Evolutionary conservation across 2,888 invertebrate genomes (phyloP).

Genomic region (Petrophora chlorosata): DNA sequence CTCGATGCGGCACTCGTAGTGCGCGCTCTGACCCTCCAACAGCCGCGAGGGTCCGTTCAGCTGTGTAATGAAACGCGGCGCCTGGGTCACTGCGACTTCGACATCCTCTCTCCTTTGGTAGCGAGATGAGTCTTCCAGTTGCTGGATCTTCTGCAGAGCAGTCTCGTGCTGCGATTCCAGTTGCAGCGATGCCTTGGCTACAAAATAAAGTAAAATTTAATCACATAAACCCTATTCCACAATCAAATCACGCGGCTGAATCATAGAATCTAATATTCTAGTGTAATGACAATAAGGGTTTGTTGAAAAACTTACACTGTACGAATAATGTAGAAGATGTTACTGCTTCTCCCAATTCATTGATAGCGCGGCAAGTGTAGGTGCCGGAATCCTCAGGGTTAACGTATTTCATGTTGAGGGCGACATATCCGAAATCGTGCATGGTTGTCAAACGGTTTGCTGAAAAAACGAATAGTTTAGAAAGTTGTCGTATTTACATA

Average conservation of each 20-base stretch:
- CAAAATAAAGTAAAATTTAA: background rate
- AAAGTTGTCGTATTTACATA: too few relatives aligned
- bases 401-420: constrained; percentile 96
- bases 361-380: constrained; percentile 96
- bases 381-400: constrained; percentile 98
- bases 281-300: background rate
- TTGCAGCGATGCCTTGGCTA: constrained; percentile 94
- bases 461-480: too few relatives aligned
- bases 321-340: constrained; percentile 96
- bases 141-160: constrained; percentile 93
- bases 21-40: constrained; percentile 94
- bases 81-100: constrained; percentile 90
- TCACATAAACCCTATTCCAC: background rate
- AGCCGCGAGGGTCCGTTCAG: constrained; percentile 93
- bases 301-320: constrained; percentile 86
- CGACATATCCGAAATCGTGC: constrained; percentile 99
- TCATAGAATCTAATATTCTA: too few relatives aligned
- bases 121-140: constrained; percentile 91
- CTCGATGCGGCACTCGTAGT: constrained; percentile 96
- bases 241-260: background rate
- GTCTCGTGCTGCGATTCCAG: constrained; percentile 95
- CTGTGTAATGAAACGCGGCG: constrained; percentile 93
- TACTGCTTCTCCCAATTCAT: constrained; percentile 97
- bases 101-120: constrained; percentile 92
- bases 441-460: constrained; percentile 96